Evolutionary conservation across 2,113 vertebrate genomes (phyloP).

Genomic region (Epinephelus moara): DNA sequence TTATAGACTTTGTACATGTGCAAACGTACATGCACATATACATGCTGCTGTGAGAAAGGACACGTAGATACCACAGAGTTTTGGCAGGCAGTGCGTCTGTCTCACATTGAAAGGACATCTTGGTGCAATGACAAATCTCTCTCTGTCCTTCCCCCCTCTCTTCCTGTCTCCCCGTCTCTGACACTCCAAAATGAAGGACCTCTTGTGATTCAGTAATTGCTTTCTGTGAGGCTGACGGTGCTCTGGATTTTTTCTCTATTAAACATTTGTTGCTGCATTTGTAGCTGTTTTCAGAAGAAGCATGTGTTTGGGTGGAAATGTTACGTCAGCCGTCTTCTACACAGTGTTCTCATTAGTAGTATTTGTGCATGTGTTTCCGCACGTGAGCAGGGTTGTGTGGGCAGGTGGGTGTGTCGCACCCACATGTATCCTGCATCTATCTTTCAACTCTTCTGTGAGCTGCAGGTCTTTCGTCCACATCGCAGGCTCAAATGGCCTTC

Average conservation of each 20-base stretch:
- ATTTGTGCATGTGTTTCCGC: conserved; percentile 38
- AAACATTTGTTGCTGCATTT: conserved; percentile 15
- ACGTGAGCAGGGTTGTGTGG: conserved; percentile 23
- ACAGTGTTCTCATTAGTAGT: conserved; percentile 28
- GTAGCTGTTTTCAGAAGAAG: not conserved
- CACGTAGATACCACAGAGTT: conserved; percentile 30
- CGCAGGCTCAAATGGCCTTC: conserved; percentile 61
- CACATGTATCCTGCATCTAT: conserved; percentile 56
- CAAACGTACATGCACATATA: not conserved
- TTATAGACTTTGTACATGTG: conserved; percentile 33
- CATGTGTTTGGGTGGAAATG: not conserved
- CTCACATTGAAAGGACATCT: conserved; percentile 41
- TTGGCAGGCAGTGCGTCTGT: conserved; percentile 23
- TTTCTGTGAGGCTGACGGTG: not conserved
- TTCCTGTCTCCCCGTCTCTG: not conserved
- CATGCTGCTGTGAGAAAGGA: conserved; percentile 29
- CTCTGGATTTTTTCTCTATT: not conserved
- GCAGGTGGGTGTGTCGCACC: conserved; percentile 46
- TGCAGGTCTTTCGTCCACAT: conserved; percentile 32
- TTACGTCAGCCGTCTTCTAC: conserved; percentile 3
- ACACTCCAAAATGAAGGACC: conserved; percentile 5
- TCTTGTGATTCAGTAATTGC: conserved; percentile 31
- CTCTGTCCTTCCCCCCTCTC: not conserved
- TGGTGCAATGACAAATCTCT: conserved; percentile 39
- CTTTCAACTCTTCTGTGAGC: conserved; percentile 45